A percentile compares a stretch with the other conserved stretches of the same genome.
These are phyloP conservation scores for Heterohyrax brucei DNA, from an alignment of 2,797 vertebrate genomes.

Conservation along the genomic window DNA sequence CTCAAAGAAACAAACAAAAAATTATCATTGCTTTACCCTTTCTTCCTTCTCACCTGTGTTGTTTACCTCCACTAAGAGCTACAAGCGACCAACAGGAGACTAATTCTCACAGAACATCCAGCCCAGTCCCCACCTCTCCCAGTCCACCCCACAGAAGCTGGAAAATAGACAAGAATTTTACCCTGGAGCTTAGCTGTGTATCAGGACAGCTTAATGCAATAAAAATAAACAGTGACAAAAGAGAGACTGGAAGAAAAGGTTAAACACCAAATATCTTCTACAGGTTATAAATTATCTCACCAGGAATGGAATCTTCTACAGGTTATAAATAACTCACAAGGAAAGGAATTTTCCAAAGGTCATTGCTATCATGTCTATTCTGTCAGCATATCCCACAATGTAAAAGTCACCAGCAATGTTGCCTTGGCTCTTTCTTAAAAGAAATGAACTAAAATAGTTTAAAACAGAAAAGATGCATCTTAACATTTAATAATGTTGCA, in stretches of 20 bases:
- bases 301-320: constrained; percentile 78
- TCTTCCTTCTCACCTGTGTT: background rate
- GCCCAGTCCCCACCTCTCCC: background rate
- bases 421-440: background rate
- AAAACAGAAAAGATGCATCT: constrained; percentile 29
- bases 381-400: constrained; percentile 58
- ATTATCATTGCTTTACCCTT: background rate
- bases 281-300: constrained; percentile 76
- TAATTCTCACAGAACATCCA: background rate
- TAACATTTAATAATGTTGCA: background rate
- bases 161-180: constrained; percentile 34
- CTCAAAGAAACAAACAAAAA: background rate
- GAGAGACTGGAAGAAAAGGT: constrained; percentile 33
- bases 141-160: background rate
- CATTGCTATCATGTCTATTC: background rate
- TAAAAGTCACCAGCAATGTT: constrained; percentile 7
- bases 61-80: background rate
- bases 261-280: constrained; percentile 51
- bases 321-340: constrained; percentile 37
- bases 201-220: constrained; percentile 50
- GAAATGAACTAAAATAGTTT: constrained; percentile 37
- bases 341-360: constrained; percentile 80
- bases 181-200: background rate
- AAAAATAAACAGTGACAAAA: constrained; percentile 61
- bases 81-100: background rate